phyloP scores from a whole-genome alignment of 2,888 invertebrate genomes.

The Omphaloscelis lunosa region DNA sequence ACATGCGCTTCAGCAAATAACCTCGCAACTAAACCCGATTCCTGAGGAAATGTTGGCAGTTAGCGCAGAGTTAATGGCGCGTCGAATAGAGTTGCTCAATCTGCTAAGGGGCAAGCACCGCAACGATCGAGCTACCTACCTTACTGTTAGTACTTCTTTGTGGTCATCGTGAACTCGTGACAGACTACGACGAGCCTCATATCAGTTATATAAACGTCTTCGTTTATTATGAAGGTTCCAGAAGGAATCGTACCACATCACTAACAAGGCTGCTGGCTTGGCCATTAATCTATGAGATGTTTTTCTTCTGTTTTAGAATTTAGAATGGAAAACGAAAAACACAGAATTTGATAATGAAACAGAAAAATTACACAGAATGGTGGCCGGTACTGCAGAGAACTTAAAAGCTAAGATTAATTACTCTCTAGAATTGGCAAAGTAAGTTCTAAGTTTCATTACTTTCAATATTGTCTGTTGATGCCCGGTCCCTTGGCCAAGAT shows the following conservation, averaged over 20 bases:
- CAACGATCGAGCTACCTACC: conserved; percentile 72
- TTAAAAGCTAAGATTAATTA: conserved; percentile 81
- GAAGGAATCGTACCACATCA: background rate
- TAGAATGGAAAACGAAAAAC: conserved; percentile 83
- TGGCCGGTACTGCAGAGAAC: conserved; percentile 79
- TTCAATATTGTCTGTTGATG: background rate
- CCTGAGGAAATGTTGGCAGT: conserved; percentile 80
- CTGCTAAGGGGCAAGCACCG: conserved; percentile 78
- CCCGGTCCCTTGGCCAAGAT: background rate
- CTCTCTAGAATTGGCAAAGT: conserved; percentile 82
- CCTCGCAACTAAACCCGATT: conserved; percentile 78
- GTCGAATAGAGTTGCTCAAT: conserved; percentile 80
- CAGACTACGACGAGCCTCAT: background rate
- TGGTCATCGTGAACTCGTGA: background rate
- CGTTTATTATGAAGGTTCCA: background rate
- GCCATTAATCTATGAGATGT: background rate
- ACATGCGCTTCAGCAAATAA: conserved; percentile 79
- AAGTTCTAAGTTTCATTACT: conserved; percentile 49
- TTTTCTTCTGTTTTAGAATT: conserved; percentile 73
- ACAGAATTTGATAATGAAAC: conserved; percentile 82
- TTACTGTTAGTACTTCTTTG: conserved; percentile 60
- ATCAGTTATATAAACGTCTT: background rate
- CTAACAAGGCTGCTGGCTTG: background rate
- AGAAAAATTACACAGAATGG: conserved; percentile 79
- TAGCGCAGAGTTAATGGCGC: conserved; percentile 82